Conservation (phyloP, 2,888 invertebrate genomes). For the Hirudinaria manillensis region DNA sequence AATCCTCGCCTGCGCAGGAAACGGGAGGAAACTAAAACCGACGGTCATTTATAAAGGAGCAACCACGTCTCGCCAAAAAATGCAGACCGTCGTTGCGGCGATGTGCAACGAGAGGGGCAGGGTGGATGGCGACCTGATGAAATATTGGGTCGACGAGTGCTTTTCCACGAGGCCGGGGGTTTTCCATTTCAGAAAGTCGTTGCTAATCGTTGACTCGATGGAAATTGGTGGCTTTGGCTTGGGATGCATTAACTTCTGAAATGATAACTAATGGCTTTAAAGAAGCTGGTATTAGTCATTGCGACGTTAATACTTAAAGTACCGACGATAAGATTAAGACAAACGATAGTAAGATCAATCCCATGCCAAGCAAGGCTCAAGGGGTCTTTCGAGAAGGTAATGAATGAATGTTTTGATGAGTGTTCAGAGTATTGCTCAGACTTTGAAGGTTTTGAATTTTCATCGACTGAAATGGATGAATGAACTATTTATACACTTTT, state of each 20-base stretch:
- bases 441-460: too few relatives aligned
- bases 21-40: slow-evolving; percentile 38
- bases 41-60: slow-evolving; percentile 39
- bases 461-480: background rate
- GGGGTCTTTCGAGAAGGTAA: too few relatives aligned
- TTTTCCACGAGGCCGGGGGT: background rate
- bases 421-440: too few relatives aligned
- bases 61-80: slow-evolving; percentile 32
- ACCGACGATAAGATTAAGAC: too few relatives aligned
- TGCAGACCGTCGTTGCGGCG: slow-evolving; percentile 11
- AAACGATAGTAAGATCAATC: too few relatives aligned
- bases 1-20: slow-evolving; percentile 37
- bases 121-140: slow-evolving; percentile 27
- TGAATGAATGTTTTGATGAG: too few relatives aligned
- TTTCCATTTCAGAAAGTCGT: background rate
- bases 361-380: too few relatives aligned
- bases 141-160: slow-evolving; percentile 12
- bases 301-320: too few relatives aligned
- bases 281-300: too few relatives aligned
- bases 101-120: slow-evolving; percentile 21
- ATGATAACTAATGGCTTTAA: too few relatives aligned
- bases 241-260: too few relatives aligned
- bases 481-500: background rate
- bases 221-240: too few relatives aligned
- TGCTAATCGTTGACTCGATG: slow-evolving; percentile 18